Base-by-base conservation (phyloP, 2,113 vertebrate species). In the Stigmatopora nigra region DNA sequence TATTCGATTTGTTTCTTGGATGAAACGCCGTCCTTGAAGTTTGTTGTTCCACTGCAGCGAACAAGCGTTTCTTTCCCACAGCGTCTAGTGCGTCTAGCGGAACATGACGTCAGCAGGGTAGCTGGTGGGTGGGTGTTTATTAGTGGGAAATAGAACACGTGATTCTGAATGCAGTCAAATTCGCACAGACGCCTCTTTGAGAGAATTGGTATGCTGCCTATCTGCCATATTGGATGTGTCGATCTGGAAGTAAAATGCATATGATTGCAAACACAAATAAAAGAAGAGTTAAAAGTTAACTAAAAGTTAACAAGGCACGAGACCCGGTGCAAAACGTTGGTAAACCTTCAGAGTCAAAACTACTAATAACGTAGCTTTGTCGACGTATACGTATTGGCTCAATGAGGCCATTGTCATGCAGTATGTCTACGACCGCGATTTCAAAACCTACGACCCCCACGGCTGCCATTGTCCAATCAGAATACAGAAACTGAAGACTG, bases 31-130 rank as follows among this genome's bases (percentile, higher is more conserved):
- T 59, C 7, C 1, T 17, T 16, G 19, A 66, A 70, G 36, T 57
- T 48, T 57, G n/a, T 67, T 45, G 45, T 75, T 70, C 64, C 64
- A 77, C 71, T 67, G 82, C 77, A 78, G 58, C 56, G 61, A 35
- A 25, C 62, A 19, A 70, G 68, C 25, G 52, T 67, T 25, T 44
- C 13, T 51, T 58, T 38, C 17, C 20, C 47, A 6, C 10, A 65
- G 61, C 49, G 65, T 16, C n/a, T 17, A 68, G 56, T 70, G 72
- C 75, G 77, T 74, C 55, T 46, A 45, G 56, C 55, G 52, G 69
- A 58, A 22, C 63, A 64, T 86, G 75, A 87, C 82, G 84, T 85
- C 73, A 77, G 6, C 38, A 41, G 1, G 6, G 1, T 41, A 41
- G 25, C 25, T 22, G 14, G 12, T 41, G 66, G 8, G 45, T 44